A percentile compares a stretch with the other conserved stretches of the same genome.
Conservation (phyloP, 2,113 vertebrate species). For the Rhynchopsitta pachyrhyncha region DNA sequence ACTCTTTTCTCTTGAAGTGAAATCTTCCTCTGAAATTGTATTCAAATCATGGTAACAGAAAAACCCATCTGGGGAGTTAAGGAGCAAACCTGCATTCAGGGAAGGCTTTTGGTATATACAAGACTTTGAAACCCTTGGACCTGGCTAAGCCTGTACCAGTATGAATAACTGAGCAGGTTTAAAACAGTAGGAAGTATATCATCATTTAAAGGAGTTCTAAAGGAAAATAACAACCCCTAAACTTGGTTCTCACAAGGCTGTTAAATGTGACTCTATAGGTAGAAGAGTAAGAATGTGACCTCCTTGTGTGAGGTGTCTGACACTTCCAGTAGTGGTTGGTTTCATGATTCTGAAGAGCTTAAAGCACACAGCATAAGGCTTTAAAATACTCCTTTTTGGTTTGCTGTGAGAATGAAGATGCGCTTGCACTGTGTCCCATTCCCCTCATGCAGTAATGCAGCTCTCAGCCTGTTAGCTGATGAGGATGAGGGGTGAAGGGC, state of each 20-base stretch:
- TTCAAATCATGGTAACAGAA: background rate
- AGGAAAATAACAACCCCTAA: accelerated
- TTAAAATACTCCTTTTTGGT: background rate
- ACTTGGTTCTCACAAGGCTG: background rate
- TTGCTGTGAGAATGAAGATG: background rate
- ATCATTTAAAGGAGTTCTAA: background rate
- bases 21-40: background rate
- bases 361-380: background rate
- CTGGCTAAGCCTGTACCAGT: background rate
- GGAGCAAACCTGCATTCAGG: background rate
- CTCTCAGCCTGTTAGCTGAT: accelerated
- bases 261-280: background rate
- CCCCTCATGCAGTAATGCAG: background rate
- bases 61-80: background rate
- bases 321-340: background rate
- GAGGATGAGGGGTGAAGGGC: background rate
- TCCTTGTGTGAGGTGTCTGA: background rate
- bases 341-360: background rate
- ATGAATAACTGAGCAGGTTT: background rate
- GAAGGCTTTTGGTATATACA: background rate
- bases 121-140: background rate
- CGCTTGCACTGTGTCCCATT: background rate
- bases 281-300: background rate
- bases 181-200: background rate
- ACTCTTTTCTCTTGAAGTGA: background rate